These are phyloP conservation scores for Anolis apletophallus DNA, from an alignment of 2,797 vertebrate genomes.

Conservation along the genomic window DNA sequence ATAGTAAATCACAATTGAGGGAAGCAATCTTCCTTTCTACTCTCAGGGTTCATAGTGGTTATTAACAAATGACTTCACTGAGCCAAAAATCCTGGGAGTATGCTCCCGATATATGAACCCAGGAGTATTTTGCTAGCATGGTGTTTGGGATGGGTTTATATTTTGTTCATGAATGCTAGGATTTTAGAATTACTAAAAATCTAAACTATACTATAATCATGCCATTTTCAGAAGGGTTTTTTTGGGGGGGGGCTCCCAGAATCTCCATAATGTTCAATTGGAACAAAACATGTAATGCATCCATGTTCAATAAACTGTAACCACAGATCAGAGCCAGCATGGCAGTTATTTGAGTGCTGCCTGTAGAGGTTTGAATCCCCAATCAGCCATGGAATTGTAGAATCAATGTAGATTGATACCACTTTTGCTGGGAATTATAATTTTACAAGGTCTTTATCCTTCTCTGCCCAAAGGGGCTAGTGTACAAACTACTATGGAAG, in stretches of 20 bases:
- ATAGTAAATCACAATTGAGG: slow-evolving; percentile 34
- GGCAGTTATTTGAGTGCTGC: too few relatives aligned
- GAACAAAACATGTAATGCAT: neutral
- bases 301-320: neutral
- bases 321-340: neutral
- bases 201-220: neutral
- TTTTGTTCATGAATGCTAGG: neutral
- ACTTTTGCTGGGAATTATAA: too few relatives aligned
- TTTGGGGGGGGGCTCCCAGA: too few relatives aligned
- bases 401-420: too few relatives aligned
- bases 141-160: neutral
- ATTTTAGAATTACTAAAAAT: neutral
- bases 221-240: neutral
- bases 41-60: slow-evolving; percentile 12
- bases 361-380: too few relatives aligned
- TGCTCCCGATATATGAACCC: neutral
- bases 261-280: neutral
- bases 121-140: neutral
- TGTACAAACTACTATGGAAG: too few relatives aligned
- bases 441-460: too few relatives aligned
- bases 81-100: slow-evolving; percentile 46
- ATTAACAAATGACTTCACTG: slow-evolving; percentile 4
- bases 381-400: too few relatives aligned
- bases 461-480: too few relatives aligned
- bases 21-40: slow-evolving; percentile 13